Evolutionary conservation across 2,888 invertebrate genomes (phyloP), one percentile per base, ranked within the genome.

Genomic region (Suillia variegata): DNA sequence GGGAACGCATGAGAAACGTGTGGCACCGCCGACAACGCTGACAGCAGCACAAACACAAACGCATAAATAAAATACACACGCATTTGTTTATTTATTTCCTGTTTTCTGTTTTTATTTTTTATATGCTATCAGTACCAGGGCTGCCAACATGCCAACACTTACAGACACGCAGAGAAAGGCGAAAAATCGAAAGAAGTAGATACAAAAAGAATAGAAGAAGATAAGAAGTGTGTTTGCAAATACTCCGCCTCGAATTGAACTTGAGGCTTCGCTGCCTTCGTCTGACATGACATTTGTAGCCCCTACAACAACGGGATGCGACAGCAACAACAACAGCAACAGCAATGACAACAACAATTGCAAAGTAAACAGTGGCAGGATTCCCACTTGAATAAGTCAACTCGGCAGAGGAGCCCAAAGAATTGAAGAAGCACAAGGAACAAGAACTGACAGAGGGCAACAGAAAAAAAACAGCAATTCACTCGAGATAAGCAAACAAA

Each of bases 201-300:
- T 49, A 49, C 24, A 67, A 67, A n/a, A n/a, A n/a, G n/a, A n/a
- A n/a, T n/a, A n/a, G n/a, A n/a, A n/a, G n/a, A n/a, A n/a, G n/a
- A n/a, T n/a, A n/a, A n/a, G n/a, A 68, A 70, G 74, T 71, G 69
- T 75, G 68, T 73, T 70, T 70, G 70, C 66, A 68, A 73, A 73
- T 68, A 70, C 73, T 68, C n/a, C n/a, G n/a, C n/a, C 65, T 76
- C 72, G 71, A 70, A 66, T 68, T 73, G 56, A 56, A 62, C 59
- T 59, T 58, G 62, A 58, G 33, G 53, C 47, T 54, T 56, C 45
- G 49, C 55, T 55, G 33, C 49, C 47, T 54, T 56, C 45, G 49
- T 55, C 55, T 59, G 55, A 67, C 74, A 70, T 72, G 74, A 75
- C 74, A 75, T 51, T 34, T 54, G 13, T 45, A 52, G 51, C 45